Base-by-base conservation (phyloP, 2,888 invertebrate species). In the Drosophila parthenogenetica region DNA sequence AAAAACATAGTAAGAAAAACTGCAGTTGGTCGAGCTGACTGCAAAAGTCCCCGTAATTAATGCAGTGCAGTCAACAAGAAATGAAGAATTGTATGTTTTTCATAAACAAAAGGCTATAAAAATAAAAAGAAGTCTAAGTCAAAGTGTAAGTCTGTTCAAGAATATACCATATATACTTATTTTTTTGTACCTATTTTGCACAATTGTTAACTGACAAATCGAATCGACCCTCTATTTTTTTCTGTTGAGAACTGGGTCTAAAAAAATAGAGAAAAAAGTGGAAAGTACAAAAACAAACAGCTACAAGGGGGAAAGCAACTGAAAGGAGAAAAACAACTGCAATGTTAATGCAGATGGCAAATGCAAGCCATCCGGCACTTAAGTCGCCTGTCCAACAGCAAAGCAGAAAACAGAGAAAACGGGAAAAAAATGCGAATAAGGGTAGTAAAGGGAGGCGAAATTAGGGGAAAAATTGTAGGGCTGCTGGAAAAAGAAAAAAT, bases 321-420 rank as follows among this genome's bases (percentile, higher is more conserved):
- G 29, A 17, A 69, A 37, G n/a, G 40, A 57, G 19, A 66, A 45
- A 54, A 66, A 55, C 51, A 53, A 40, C 35, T 25, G 14, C 32
- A 61, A 40, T 43, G 55, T 48, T 61, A 53, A 58, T 55, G 60
- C 65, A 58, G 58, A 48, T 51, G 14, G 43, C 60, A 63, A 68
- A 61, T 51, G 67, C 46, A 64, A 64, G 43, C 43, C 54, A 45
- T 69, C 45, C 55, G 68, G 55, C 81, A 83, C 79, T 80, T 66
- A 73, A 76, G 69, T 70, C 65, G 54, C 74, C 76, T 60, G 77
- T 67, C 66, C 66, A 65, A 62, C 63, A 57, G 49, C 48, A 46
- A 50, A 42, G 50, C 43, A 39, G 11, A 14, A 42, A 39, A 16
- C 22, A 57, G 51, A 42, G 29, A 35, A 17, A 11, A 16, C 19